These are phyloP conservation scores for Spatulosminthurus flaviceps DNA, from an alignment of 2,888 invertebrate genomes.

Conservation along the genomic window DNA sequence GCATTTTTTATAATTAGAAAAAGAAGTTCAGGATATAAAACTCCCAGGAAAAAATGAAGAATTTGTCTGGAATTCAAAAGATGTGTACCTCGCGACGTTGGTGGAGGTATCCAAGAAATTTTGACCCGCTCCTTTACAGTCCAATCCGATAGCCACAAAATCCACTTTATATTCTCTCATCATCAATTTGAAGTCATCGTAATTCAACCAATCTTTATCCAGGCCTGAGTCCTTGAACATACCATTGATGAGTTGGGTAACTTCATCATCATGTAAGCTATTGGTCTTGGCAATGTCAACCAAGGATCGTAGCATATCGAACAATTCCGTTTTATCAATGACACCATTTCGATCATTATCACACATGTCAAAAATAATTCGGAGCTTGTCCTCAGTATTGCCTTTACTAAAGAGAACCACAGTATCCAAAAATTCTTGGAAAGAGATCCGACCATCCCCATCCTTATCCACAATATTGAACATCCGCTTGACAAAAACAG, in stretches of 20 bases:
- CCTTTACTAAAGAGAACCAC: slow-evolving; percentile 91
- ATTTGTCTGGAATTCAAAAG: too few species aligned
- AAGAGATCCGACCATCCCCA: slow-evolving; percentile 90
- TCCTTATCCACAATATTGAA: slow-evolving; percentile 97
- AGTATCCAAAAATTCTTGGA: slow-evolving; percentile 90
- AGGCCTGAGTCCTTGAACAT: slow-evolving; percentile 94
- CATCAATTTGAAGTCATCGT: slow-evolving; percentile 92
- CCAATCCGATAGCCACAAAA: slow-evolving; percentile 91
- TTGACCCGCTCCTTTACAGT: slow-evolving; percentile 94
- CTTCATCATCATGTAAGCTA: slow-evolving; percentile 83
- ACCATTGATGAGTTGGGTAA: slow-evolving; percentile 90
- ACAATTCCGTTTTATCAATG: slow-evolving; percentile 91
- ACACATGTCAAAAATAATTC: slow-evolving; percentile 97
- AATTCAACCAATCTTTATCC: slow-evolving; percentile 88
- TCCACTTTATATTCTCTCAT: slow-evolving; percentile 97
- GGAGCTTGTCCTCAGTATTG: slow-evolving; percentile 89
- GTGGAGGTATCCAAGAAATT: slow-evolving; percentile 94
- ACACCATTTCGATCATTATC: slow-evolving; percentile 94
- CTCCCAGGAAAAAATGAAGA: too few species aligned
- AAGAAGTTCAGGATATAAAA: too few species aligned
- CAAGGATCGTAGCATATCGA: slow-evolving; percentile 90
- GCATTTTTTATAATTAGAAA: too few species aligned
- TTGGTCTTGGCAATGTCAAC: slow-evolving; percentile 94
- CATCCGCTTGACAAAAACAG: slow-evolving; percentile 96
- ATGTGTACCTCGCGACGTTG: slow-evolving; percentile 77